Evolutionary conservation across 2,797 vertebrate species (phyloP), one percentile per base, ranked within the genome.

Genomic region (Myoxocephalus aenaeus): DNA sequence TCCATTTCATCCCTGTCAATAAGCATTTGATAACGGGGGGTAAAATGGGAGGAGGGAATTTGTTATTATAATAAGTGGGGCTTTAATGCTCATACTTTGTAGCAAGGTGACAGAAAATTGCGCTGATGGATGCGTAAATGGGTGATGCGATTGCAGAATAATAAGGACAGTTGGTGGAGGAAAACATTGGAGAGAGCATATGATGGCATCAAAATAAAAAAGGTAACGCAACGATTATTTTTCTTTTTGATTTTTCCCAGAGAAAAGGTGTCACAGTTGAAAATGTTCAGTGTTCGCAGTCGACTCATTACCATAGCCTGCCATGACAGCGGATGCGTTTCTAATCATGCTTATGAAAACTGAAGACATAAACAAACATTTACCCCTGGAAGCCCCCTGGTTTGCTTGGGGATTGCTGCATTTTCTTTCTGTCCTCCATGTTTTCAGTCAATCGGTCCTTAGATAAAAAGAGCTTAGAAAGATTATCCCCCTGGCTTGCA

Each of bases 401-500:
- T 92, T 92, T 92, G 86, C 87, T 84, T 73, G 79, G 86, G 87
- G 88, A 88, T 91, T 87, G 86, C 77, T 80, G 84, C 80, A 85
- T 91, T 93, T 90, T 90, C 82, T 91, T 90, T 90, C 84, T 77
- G 86, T 92, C 90, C 89, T 93, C 86, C 75, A 62, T 90, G 90
- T 89, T 92, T 92, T 92, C 85, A 94, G 93, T 94, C 93, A 94
- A 95, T 95, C 85, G 86, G 87, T 92, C 90, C 92, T 94, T 93
- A 95, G 94, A 94, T 95, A 96, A 94, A 95, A 96, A 93, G 93
- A 95, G 95, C 95, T 96, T 96, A 88, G 93, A 92, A 93, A 94
- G 94, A 96, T 96, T 95, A 96, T 95, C 95, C 95, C 94, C 90
- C 77, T 91, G 94, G 93, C 93, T 95, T 96, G 95, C 94, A 95